Evolutionary conservation across 2,797 vertebrate species (phyloP).

Genomic region (Coreius guichenoti): DNA sequence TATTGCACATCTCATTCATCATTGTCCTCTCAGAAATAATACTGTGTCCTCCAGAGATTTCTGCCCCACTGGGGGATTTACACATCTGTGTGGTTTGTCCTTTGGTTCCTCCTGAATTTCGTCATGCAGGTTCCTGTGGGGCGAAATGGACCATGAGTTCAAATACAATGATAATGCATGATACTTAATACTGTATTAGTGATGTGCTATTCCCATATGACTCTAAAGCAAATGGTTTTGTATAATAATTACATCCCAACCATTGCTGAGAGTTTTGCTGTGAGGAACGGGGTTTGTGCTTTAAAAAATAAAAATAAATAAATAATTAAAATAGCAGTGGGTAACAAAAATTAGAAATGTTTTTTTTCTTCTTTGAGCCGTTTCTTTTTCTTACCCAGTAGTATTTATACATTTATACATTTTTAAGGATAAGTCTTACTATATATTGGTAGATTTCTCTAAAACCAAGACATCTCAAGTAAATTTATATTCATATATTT

Average conservation of each 20-base stretch:
- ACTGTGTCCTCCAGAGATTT: slow-evolving; percentile 70
- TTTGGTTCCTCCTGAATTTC: slow-evolving; percentile 67
- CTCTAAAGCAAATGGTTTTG: neutral
- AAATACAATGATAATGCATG: slow-evolving; percentile 64
- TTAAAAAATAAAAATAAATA: neutral
- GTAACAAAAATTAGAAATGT: neutral
- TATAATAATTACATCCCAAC: neutral
- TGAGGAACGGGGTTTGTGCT: neutral
- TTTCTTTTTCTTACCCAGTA: too few species aligned
- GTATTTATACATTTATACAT: too few species aligned
- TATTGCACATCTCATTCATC: slow-evolving; percentile 75
- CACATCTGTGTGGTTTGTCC: slow-evolving; percentile 73
- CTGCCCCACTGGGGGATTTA: slow-evolving; percentile 65
- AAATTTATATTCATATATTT: too few species aligned
- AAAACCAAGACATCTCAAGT: too few species aligned
- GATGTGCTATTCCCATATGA: neutral
- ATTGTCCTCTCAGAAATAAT: slow-evolving; percentile 69
- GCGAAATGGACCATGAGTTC: slow-evolving; percentile 57
- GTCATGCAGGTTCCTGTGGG: slow-evolving; percentile 20
- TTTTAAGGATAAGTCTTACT: too few species aligned
- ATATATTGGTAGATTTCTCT: too few species aligned
- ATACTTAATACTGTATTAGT: slow-evolving; percentile 8
- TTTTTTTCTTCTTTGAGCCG: neutral
- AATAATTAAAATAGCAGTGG: neutral
- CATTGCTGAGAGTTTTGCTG: neutral